Evolutionary conservation across 2,888 invertebrate species (phyloP), one percentile per base, ranked within the genome.

Genomic region (Leistus spinibarbis): DNA sequence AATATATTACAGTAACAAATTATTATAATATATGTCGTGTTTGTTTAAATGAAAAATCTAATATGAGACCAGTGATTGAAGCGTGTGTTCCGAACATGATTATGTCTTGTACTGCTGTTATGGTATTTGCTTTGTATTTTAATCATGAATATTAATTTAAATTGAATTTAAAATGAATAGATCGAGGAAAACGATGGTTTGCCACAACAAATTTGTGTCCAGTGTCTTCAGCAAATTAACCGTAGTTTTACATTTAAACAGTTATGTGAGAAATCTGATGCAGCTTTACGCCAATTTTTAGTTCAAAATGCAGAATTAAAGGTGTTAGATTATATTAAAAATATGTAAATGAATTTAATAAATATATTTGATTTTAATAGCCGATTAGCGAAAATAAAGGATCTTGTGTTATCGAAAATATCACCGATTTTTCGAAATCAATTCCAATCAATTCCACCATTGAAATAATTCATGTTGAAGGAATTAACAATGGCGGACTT

Each of bases 181-280:
- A 68, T 75, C 20, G n/a, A 24, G 19, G 27, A 63, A 69, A 17
- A 54, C 27, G 75, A 75, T 56, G 69, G 64, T 1, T 27, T 75
- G 7, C 75, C 75, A 7, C 23, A 24, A 13, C 54, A 75, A 64
- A 75, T 75, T 5, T 75, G 75, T 24, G 23, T 16, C 7, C 67
- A 68, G 16, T 75, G 75, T 69, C 63, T 75, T 20, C 63, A 27
- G 63, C 67, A 75, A 69, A 24, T 75, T 5, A 75, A 56, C 16
- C 57, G 54, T 27, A 60, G 60, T 63, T 75, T 27, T 69, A 62
- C 57, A 23, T 75, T 75, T 24, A 75, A 75, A 69, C 62, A 75
- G 54, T 54, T 68, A 17, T 75, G 75, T 75, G 75, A 75, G 54
- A 75, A 69, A 23, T 75, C 75, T 54, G 64, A 75, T 69, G 40